phyloP scores from a whole-genome alignment of 2,113 vertebrate species.

The Sorex araneus region DNA sequence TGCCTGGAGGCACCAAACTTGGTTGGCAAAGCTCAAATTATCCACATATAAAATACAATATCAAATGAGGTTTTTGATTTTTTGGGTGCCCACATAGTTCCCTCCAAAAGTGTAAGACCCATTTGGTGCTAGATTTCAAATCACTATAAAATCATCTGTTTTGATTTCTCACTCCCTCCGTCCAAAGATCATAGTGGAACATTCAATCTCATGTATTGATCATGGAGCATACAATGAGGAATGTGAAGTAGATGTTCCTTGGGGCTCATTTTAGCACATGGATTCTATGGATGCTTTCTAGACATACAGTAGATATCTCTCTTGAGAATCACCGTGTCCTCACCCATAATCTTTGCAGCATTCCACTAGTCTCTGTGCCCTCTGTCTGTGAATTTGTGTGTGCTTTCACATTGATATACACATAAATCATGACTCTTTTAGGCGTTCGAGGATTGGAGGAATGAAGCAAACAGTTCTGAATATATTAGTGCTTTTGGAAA shows the following conservation, averaged over 20 bases:
- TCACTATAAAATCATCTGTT: background rate
- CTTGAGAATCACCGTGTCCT: background rate
- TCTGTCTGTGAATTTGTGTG: background rate
- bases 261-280: background rate
- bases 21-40: slow-evolving; percentile 2
- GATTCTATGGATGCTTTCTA: background rate
- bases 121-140: background rate
- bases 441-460: background rate
- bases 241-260: background rate
- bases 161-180: background rate
- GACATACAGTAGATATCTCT: background rate
- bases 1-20: background rate
- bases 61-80: background rate
- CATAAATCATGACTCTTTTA: background rate
- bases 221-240: background rate
- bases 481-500: background rate
- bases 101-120: background rate
- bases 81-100: background rate
- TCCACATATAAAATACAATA: background rate
- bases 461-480: background rate
- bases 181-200: background rate
- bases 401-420: background rate
- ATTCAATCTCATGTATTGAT: background rate
- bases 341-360: background rate
- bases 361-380: background rate